Percentiles rank a stretch among this genome's conserved stretches.
Evolutionary conservation across 1,140 invertebrate species (phyloP).

Genomic region (Amyelois transitella): DNA sequence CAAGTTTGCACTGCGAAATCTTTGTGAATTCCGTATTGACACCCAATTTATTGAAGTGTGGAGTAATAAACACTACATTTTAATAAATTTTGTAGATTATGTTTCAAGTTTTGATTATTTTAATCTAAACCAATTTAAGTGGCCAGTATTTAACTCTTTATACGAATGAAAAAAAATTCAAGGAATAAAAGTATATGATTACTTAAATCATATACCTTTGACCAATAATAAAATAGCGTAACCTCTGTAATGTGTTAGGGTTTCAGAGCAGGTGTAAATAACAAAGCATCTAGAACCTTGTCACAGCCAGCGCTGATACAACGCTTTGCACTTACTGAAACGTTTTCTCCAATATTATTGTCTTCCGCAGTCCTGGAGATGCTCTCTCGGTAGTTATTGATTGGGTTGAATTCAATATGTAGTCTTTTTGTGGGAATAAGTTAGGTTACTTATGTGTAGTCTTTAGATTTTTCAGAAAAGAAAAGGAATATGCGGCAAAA

Average conservation of each 20-base stretch:
- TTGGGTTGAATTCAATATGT: neutral
- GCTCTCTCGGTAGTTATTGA: neutral
- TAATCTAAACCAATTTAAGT: no score
- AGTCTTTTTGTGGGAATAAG: neutral
- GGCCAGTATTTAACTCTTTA: no score
- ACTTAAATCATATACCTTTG: no score
- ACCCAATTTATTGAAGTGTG: neutral
- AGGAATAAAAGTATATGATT: no score
- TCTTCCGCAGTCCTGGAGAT: neutral
- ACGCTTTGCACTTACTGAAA: constrained; percentile 35
- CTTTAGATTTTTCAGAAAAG: no score
- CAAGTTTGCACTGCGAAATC: constrained; percentile 17
- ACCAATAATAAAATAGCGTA: no score
- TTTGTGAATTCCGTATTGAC: constrained; percentile 24
- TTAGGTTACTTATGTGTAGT: neutral
- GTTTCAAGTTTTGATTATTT: neutral
- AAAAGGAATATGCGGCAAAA: no score
- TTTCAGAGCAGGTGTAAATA: constrained; percentile 2
- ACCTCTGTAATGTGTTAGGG: neutral
- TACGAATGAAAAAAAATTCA: no score
- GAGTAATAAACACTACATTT: neutral
- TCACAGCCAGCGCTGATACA: constrained; percentile 14
- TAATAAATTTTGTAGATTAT: neutral
- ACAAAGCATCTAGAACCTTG: constrained; percentile 1
- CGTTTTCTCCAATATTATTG: constrained; percentile 5